Conservation (phyloP, 2,797 vertebrate species). For the Typhlichthys eigenmanni region DNA sequence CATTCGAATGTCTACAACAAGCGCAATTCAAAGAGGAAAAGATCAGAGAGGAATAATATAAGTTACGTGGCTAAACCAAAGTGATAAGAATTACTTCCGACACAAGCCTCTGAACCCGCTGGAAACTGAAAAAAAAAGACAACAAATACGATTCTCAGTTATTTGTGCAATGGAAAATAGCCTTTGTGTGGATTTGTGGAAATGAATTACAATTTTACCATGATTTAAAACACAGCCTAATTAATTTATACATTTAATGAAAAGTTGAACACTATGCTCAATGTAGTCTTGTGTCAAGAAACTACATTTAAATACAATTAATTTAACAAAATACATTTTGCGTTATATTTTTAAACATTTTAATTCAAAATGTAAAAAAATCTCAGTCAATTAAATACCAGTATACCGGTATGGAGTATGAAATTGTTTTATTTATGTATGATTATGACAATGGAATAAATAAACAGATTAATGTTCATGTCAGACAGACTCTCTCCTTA, state of each 20-base stretch:
- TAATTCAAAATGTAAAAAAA: not conserved
- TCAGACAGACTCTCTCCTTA: constrained; percentile 74
- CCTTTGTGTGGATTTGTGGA: not conserved
- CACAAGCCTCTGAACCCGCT: no score
- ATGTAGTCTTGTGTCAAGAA: no score
- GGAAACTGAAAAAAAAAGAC: not conserved
- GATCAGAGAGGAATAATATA: constrained; percentile 29
- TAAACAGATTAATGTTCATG: constrained; percentile 90
- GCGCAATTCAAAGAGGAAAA: constrained; percentile 56
- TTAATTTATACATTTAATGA: not conserved
- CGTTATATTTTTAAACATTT: not conserved
- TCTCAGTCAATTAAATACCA: not conserved
- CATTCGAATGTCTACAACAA: constrained; percentile 68
- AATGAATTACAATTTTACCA: not conserved
- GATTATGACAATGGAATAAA: constrained; percentile 96
- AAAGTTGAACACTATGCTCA: no score
- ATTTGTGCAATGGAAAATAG: no score
- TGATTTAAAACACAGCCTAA: not conserved
- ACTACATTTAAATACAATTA: no score
- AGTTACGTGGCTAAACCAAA: not conserved
- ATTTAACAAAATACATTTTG: not conserved
- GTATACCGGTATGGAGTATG: constrained; percentile 74
- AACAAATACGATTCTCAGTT: no score
- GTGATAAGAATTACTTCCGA: no score
- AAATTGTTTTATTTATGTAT: constrained; percentile 95